Percentiles rank a stretch among this genome's conserved stretches.
Conservation (phyloP, 2,113 vertebrate genomes). For the Climacteris rufus region DNA sequence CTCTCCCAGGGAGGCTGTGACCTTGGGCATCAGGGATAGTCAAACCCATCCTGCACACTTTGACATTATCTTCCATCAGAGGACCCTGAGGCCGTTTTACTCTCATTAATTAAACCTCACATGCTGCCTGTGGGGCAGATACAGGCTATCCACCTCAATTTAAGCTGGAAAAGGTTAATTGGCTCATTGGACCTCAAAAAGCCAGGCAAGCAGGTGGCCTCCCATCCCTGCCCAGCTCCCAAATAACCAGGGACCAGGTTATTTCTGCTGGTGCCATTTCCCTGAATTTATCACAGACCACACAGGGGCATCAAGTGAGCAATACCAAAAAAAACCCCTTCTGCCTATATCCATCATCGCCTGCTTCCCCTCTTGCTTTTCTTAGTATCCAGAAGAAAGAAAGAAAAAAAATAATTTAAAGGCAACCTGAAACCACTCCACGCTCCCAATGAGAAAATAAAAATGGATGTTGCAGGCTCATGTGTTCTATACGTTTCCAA, state of each 20-base stretch:
- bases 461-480: conserved; percentile 68
- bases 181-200: not conserved
- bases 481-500: conserved; percentile 71
- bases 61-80: not conserved
- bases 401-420: conserved; percentile 23
- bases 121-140: not conserved
- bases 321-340: not conserved
- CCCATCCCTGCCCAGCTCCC: not conserved
- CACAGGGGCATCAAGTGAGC: conserved; percentile 3
- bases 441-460: conserved; percentile 65
- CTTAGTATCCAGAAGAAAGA: conserved; percentile 47
- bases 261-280: not conserved
- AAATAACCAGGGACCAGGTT: not conserved
- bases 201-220: not conserved
- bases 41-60: not conserved
- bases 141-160: not conserved
- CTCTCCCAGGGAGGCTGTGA: not conserved
- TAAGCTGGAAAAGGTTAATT: not conserved
- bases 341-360: not conserved
- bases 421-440: conserved; percentile 47
- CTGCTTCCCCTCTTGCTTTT: conserved; percentile 53
- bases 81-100: not conserved
- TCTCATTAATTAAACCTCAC: not conserved
- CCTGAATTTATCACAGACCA: not conserved
- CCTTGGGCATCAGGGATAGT: not conserved